Conservation (phyloP, 2,113 vertebrate species). For the Xenus cinereus region DNA sequence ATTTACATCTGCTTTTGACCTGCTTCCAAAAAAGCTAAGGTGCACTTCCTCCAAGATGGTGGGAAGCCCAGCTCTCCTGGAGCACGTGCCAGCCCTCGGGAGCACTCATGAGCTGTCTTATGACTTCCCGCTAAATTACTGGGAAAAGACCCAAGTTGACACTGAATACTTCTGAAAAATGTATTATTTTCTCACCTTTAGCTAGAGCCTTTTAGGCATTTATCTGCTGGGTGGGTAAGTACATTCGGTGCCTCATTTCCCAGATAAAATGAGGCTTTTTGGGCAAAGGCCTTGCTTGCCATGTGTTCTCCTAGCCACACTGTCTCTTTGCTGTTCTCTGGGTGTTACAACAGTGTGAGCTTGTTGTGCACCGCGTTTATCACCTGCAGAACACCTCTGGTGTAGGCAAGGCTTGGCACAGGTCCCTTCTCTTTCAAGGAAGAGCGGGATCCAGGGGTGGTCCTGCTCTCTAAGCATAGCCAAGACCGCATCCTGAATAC, state of each 20-base stretch:
- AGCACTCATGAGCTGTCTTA: not conserved
- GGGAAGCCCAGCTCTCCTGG: not conserved
- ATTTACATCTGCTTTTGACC: not conserved
- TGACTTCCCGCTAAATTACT: not conserved
- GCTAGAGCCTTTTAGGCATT: not conserved
- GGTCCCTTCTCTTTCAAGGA: not conserved
- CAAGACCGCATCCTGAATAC: not conserved
- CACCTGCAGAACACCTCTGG: not conserved
- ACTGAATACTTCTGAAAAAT: not conserved
- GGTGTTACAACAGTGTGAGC: not conserved
- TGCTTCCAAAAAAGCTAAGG: not conserved
- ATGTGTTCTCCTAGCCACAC: rapidly evolving
- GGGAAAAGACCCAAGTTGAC: not conserved
- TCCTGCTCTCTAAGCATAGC: not conserved
- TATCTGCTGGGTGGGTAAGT: not conserved
- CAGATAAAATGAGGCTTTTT: not conserved
- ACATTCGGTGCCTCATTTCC: not conserved
- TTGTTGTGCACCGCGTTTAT: not conserved
- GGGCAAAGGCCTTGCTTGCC: not conserved
- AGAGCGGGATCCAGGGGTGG: not conserved
- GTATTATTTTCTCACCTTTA: not conserved
- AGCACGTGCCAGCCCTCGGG: not conserved
- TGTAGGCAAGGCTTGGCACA: not conserved
- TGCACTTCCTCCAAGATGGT: not conserved
- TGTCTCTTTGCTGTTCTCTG: not conserved